phyloP scores from a whole-genome alignment of 2,113 vertebrate genomes.

The Cyprinus carpio region DNA sequence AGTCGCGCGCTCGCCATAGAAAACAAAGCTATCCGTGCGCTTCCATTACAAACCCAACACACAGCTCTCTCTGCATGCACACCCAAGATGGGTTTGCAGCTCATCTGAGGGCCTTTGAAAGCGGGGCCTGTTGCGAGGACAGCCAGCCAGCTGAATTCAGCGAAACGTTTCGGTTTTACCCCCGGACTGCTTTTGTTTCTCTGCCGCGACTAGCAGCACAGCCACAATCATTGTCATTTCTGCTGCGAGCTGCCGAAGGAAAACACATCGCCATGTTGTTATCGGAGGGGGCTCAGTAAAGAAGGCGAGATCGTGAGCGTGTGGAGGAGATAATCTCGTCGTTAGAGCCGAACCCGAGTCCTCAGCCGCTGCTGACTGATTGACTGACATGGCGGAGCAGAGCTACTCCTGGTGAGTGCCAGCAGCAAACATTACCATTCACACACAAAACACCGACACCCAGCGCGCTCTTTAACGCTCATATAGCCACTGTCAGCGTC shows the following conservation, averaged over 20 bases:
- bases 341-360: slow-evolving; percentile 36
- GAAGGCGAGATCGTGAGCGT: slow-evolving; percentile 60
- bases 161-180: slow-evolving; percentile 62
- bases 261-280: slow-evolving; percentile 72
- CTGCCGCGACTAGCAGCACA: slow-evolving; percentile 68
- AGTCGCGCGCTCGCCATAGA: slow-evolving; percentile 72
- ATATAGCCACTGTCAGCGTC: neutral
- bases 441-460: slow-evolving; percentile 33
- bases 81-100: slow-evolving; percentile 73
- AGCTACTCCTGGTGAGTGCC: slow-evolving; percentile 83
- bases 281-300: slow-evolving; percentile 67
- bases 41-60: slow-evolving; percentile 70
- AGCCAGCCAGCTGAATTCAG: slow-evolving; percentile 62
- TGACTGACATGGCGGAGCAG: slow-evolving; percentile 83
- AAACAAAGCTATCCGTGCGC: slow-evolving; percentile 79
- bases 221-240: slow-evolving; percentile 67
- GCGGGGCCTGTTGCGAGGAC: slow-evolving; percentile 65
- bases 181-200: slow-evolving; percentile 73
- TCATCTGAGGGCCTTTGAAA: slow-evolving; percentile 67
- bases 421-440: slow-evolving; percentile 59
- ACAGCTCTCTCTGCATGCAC: slow-evolving; percentile 58
- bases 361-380: slow-evolving; percentile 52
- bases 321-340: slow-evolving; percentile 59
- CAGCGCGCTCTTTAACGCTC: neutral
- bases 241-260: slow-evolving; percentile 66